Conservation (phyloP, 2,797 vertebrate genomes). For the Limosa lapponica region DNA sequence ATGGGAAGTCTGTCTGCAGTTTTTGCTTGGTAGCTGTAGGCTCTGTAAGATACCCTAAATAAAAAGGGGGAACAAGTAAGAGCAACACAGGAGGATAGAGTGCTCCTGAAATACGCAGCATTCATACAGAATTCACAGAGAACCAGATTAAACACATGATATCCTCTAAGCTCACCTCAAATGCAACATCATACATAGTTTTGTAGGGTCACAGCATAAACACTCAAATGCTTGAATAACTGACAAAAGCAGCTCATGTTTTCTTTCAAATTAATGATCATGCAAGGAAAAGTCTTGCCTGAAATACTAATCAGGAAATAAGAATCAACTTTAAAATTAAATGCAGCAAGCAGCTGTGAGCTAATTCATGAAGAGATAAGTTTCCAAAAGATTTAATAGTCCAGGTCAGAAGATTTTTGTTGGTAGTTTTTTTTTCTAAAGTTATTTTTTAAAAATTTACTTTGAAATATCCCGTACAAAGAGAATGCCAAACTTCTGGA, state of each 20-base stretch:
- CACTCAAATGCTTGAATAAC: background rate
- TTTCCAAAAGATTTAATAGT: background rate
- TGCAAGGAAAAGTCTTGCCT: background rate
- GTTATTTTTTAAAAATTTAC: background rate
- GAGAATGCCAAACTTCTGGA: background rate
- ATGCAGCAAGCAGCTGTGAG: background rate
- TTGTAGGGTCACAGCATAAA: background rate
- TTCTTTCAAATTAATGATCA: background rate
- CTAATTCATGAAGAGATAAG: background rate
- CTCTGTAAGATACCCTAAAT: background rate
- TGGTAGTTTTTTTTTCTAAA: rapidly evolving
- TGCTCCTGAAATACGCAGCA: background rate
- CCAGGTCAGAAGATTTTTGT: background rate
- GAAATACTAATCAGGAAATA: background rate
- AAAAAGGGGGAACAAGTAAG: background rate
- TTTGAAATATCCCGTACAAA: background rate
- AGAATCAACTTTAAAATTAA: background rate
- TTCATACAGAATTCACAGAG: background rate
- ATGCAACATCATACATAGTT: background rate
- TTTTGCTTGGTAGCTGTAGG: background rate
- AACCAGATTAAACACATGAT: background rate
- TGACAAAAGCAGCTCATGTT: background rate
- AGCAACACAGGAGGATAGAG: background rate
- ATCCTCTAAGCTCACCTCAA: background rate
- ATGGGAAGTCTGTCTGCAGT: background rate